Evolutionary conservation across 1,140 invertebrate species (phyloP), one percentile per base, ranked within the genome.

Genomic region (Drosophila truncata): DNA sequence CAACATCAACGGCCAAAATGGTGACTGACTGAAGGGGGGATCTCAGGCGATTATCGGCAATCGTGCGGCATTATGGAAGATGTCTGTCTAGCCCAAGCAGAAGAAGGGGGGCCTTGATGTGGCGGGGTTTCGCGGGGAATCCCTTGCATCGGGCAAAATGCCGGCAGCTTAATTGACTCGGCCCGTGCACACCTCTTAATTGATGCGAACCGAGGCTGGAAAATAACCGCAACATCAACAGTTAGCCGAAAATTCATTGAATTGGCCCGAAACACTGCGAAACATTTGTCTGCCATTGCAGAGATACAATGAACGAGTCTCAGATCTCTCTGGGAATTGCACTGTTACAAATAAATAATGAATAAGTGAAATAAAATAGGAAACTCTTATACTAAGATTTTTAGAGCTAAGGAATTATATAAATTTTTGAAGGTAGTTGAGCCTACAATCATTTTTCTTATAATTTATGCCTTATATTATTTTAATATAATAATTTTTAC

Each of bases 171-270:
- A 86, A 86, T 86, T 88, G 61, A 80, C 79, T 73, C 82, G 79
- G 75, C 76, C 76, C 69, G 46, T 54, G 66, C 82, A 76, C 83
- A 86, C 69, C 83, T 87, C 79, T 87, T 87, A 86, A 86, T 86
- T 87, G 82, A 71, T 82, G 61, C 50, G 35, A 67, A n/a, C 44
- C 41, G 67, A 54, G 49, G 52, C 58, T 58, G 64, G 25, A 58
- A 65, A 87, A 69, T 77, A 80, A 65, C 71, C 67, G 63, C 84
- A 88, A 78, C 60, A 83, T 78, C 80, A 83, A 88, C 84, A 88
- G 84, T 80, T 88, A 87, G 80, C 79, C 71, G 75, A 77, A 86
- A 82, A 84, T 77, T 66, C 76, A 82, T 70, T 74, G 50, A 65
- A 62, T 54, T 72, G 69, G 64, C 65, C 69, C 52, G 58, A 71